phyloP scores from a whole-genome alignment of 2,797 vertebrate species.

The Poeciliopsis gracilis region DNA sequence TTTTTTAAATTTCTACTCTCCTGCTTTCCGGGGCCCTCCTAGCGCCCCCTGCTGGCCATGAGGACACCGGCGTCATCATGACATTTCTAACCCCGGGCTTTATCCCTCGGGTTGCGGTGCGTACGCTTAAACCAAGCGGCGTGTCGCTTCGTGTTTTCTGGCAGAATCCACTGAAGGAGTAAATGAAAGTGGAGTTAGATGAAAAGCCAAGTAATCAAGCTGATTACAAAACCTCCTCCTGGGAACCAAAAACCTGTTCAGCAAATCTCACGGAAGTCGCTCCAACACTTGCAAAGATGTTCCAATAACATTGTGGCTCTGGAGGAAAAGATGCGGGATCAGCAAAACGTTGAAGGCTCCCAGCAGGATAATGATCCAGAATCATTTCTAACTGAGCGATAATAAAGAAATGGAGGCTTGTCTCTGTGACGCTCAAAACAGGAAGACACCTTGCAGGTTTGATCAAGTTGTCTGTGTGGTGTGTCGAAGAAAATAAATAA shows the following conservation, averaged over 20 bases:
- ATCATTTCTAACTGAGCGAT: not conserved
- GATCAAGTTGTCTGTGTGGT: too few relatives aligned
- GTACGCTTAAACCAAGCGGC: not conserved
- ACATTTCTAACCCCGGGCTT: too few relatives aligned
- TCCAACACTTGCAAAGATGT: not conserved
- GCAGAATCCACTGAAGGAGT: not conserved
- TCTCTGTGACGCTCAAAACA: not conserved
- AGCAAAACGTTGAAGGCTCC: not conserved
- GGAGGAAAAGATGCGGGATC: not conserved
- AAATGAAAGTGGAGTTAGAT: not conserved
- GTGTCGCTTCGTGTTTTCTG: not conserved
- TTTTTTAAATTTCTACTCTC: too few relatives aligned
- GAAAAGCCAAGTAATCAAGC: conserved; percentile 1
- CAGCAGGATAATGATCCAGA: not conserved
- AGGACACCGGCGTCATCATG: too few relatives aligned
- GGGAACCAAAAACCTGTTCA: not conserved
- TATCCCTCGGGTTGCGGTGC: not conserved
- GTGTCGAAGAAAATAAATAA: too few relatives aligned
- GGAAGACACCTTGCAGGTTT: not conserved
- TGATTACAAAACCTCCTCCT: not conserved
- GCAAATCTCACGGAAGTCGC: not conserved
- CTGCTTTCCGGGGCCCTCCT: too few relatives aligned
- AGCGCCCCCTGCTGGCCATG: too few relatives aligned
- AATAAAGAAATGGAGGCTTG: not conserved
- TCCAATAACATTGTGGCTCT: not conserved